Conservation (phyloP, 2,797 vertebrate species). For the Rhadinocentrus ornatus region DNA sequence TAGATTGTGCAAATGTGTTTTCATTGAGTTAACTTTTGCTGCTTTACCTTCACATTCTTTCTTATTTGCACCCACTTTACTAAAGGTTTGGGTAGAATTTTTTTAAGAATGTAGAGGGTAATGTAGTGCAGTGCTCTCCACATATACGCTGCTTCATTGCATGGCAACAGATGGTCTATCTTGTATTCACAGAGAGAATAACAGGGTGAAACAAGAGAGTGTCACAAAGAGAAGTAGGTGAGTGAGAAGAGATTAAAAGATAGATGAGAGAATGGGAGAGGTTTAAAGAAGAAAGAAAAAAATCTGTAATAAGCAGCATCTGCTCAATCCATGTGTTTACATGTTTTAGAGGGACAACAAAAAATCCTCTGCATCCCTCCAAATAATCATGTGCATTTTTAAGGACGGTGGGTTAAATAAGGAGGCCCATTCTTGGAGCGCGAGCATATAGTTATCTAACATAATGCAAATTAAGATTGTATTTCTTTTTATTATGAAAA, state of each 20-base stretch:
- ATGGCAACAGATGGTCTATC: slow-evolving; percentile 47
- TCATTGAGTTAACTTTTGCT: no score
- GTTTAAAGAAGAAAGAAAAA: neutral
- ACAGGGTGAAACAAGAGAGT: slow-evolving; percentile 23
- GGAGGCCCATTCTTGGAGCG: no score
- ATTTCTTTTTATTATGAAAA: neutral
- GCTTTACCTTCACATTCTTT: neutral
- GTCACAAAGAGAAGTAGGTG: slow-evolving; percentile 19
- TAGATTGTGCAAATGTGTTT: no score
- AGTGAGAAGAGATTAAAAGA: slow-evolving; percentile 20
- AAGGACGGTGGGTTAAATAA: slow-evolving; percentile 12
- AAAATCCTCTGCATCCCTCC: slow-evolving; percentile 20
- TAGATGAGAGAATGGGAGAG: neutral
- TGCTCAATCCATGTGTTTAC: slow-evolving; percentile 32
- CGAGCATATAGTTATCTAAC: neutral
- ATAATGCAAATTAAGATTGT: neutral
- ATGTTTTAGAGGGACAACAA: slow-evolving; percentile 32
- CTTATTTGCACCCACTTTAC: neutral
- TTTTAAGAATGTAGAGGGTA: neutral
- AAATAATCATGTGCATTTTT: slow-evolving; percentile 29
- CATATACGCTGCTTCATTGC: slow-evolving; percentile 7
- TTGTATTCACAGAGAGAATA: slow-evolving; percentile 31
- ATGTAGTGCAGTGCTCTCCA: neutral
- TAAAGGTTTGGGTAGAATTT: neutral
- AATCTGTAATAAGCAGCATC: slow-evolving; percentile 37